These are phyloP conservation scores for Synergus laeviventris DNA, from an alignment of 2,888 invertebrate genomes.

Conservation along the genomic window DNA sequence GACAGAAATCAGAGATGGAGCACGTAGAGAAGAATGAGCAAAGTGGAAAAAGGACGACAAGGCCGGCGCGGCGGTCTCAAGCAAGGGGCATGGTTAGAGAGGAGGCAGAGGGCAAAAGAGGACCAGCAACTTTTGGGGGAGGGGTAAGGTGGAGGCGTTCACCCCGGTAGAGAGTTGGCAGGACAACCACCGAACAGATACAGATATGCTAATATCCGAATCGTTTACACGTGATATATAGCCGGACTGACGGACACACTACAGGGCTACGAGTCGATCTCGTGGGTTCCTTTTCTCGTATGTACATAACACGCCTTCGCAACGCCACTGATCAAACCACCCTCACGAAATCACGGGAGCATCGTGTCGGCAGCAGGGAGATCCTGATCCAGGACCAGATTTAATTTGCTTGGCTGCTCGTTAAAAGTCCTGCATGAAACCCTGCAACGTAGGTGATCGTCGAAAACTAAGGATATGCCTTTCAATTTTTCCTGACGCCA, in stretches of 20 bases:
- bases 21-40: slow-evolving; percentile 42
- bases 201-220: slow-evolving; percentile 71
- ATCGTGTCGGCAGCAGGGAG: slow-evolving; percentile 27
- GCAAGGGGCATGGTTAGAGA: slow-evolving; percentile 43
- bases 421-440: slow-evolving; percentile 46
- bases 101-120: slow-evolving; percentile 25
- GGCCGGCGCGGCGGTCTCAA: slow-evolving; percentile 26
- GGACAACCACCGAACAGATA: slow-evolving; percentile 66
- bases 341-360: slow-evolving; percentile 40
- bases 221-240: slow-evolving; percentile 72
- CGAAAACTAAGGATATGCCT: slow-evolving; percentile 29
- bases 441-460: slow-evolving; percentile 30
- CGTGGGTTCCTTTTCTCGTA: slow-evolving; percentile 32
- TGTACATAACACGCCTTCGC: slow-evolving; percentile 49
- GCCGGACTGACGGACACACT: slow-evolving; percentile 66
- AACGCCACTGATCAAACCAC: slow-evolving; percentile 35
- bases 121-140: slow-evolving; percentile 35
- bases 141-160: slow-evolving; percentile 57
- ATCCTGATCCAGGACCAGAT: slow-evolving; percentile 45
- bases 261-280: slow-evolving; percentile 53
- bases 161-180: slow-evolving; percentile 64
- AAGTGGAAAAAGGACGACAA: slow-evolving; percentile 37
- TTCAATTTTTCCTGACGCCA: background rate
- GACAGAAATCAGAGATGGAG: slow-evolving; percentile 43
- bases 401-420: slow-evolving; percentile 49